Evolutionary conservation across 2,888 invertebrate genomes (phyloP).

Genomic region (Acleris cristana): DNA sequence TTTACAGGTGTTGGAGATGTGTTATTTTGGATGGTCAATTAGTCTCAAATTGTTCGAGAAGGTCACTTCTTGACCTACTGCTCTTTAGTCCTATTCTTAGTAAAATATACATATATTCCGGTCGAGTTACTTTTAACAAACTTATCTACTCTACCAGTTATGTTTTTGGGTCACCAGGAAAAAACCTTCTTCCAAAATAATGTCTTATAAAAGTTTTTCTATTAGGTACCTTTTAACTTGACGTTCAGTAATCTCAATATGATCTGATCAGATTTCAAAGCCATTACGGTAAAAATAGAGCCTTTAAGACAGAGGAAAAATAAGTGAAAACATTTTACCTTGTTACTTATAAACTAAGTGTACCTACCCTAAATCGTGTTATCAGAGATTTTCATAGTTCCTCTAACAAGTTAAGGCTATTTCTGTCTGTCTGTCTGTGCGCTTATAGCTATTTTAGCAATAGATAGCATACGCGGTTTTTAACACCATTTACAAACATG

Average conservation of each 20-base stretch:
- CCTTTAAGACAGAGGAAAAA: neutral
- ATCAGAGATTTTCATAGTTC: no score
- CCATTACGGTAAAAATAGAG: conserved; percentile 5
- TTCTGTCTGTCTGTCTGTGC: no score
- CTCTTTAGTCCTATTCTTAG: neutral
- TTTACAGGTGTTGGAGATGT: no score
- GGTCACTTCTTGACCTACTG: conserved; percentile 1
- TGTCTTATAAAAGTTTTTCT: conserved; percentile 9
- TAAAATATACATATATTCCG: neutral
- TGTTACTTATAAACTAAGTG: neutral
- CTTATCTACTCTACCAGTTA: no score
- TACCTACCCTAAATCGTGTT: no score
- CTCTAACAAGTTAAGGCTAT: no score
- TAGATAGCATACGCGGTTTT: no score
- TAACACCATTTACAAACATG: no score
- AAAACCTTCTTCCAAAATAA: conserved; percentile 4
- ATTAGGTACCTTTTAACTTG: neutral
- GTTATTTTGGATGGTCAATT: no score
- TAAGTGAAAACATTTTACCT: conserved; percentile 3
- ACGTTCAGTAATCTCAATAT: conserved; percentile 6
- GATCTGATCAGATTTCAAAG: conserved; percentile 21
- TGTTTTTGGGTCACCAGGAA: no score
- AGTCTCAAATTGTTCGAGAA: neutral
- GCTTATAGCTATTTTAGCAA: no score
- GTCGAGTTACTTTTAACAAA: neutral